Base-by-base conservation (phyloP, 2,888 invertebrate species). In the Hypomecis punctinalis region DNA sequence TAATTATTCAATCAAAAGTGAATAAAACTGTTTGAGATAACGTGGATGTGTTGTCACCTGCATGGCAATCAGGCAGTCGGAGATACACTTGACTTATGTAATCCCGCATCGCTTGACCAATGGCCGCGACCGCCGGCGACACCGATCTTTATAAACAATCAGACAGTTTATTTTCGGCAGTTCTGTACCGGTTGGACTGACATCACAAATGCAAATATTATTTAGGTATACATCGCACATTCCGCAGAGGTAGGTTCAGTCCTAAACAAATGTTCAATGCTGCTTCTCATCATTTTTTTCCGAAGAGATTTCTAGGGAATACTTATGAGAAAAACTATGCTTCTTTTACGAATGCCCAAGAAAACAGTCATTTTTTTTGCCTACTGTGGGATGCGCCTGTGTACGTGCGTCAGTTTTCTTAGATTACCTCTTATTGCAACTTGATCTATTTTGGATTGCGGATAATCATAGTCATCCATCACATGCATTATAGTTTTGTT, bases 31-130 rank as follows among this genome's bases (percentile, higher is more conserved):
- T 39, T 39, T 5, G 8, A 5, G 33, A 39, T 11, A 11, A 11
- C 13, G 39, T 8, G 46, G 9, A 45, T 33, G 42, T 60, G 56
- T 59, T 33, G 52, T 56, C 55, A 62, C 42, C 33, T n/a, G 43
- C 54, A 43, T 10, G 8, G 43, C 54, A 36, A 10, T 8, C 23
- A 10, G n/a, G 2, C 7, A 5, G 3, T 54, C 40, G 52, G 13
- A 4, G 71, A 75, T 70, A 74, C 71, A 73, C 49, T 43, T 56
- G 36, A 56, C 66, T 88, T 88, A 82, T 81, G 80, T 82, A 89
- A 86, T 63, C 56, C 63, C 60, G 73, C 74, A 73, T 72, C 73
- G 60, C 79, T 79, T 83, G 81, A 83, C 82, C 79, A 82, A 84
- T 76, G 72, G n/a, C n/a, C n/a, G n/a, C 70, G 72, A 75, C 73